Evolutionary conservation across 2,113 vertebrate species (phyloP).

Genomic region (Hippocampus zosterae): DNA sequence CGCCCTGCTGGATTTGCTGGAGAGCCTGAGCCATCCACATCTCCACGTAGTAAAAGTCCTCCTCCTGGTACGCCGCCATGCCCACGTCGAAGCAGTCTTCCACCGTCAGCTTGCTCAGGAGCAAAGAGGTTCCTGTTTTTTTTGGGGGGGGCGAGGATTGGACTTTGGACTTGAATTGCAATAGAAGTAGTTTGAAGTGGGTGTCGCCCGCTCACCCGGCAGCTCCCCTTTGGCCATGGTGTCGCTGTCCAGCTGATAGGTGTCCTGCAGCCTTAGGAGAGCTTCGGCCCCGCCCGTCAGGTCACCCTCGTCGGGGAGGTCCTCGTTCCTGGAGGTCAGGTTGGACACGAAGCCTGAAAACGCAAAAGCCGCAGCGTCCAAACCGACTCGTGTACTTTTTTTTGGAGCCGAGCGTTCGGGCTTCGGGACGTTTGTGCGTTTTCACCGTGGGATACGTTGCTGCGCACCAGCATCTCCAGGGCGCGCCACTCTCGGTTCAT

Average conservation of each 20-base stretch:
- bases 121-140: constrained; percentile 47
- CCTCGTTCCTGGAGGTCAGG: constrained; percentile 81
- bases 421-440: constrained; percentile 62
- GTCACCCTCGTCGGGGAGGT: constrained; percentile 76
- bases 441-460: constrained; percentile 86
- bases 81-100: constrained; percentile 93
- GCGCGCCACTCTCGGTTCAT: constrained; percentile 91
- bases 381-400: constrained; percentile 37
- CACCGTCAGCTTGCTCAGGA: constrained; percentile 74
- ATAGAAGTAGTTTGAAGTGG: too few relatives aligned
- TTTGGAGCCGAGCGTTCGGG: constrained; percentile 30
- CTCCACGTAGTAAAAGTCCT: constrained; percentile 90
- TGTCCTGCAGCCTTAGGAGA: constrained; percentile 84
- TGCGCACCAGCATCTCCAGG: constrained; percentile 87
- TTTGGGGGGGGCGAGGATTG: background rate
- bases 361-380: background rate
- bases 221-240: constrained; percentile 83
- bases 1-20: constrained; percentile 81
- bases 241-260: constrained; percentile 86
- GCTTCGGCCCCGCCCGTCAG: constrained; percentile 82
- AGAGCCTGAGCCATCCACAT: constrained; percentile 95
- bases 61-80: constrained; percentile 86
- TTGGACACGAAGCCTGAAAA: constrained; percentile 88
- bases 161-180: background rate
- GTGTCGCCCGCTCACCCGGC: constrained; percentile 82